Evolutionary conservation across 2,113 vertebrate species (phyloP).

Genomic region (Perognathus longimembris): DNA sequence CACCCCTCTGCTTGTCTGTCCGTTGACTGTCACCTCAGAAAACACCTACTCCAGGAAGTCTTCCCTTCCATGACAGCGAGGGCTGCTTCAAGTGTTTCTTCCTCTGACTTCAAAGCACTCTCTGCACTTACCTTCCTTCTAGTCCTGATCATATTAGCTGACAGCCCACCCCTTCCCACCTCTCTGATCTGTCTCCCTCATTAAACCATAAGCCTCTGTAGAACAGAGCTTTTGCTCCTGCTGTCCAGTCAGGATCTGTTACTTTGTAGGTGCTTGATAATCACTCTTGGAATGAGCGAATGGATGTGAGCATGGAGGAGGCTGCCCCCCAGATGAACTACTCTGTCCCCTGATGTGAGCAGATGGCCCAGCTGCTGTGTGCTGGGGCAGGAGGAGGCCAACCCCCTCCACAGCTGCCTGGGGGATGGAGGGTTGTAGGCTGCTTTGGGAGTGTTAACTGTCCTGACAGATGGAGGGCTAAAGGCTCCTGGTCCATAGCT

Average conservation of each 20-base stretch:
- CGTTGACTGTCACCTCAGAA: constrained; percentile 11
- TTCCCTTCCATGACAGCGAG: not conserved
- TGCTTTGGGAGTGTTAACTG: constrained; percentile 29
- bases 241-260: not conserved
- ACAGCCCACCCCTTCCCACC: not conserved
- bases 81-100: not conserved
- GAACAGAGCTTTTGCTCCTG: not conserved
- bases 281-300: not conserved
- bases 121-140: not conserved
- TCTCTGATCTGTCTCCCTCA: not conserved
- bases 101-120: not conserved
- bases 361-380: constrained; percentile 60
- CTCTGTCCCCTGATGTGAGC: constrained; percentile 39
- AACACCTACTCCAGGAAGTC: not conserved
- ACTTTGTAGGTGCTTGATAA: constrained; percentile 11
- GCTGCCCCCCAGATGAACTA: constrained; percentile 64
- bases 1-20: not conserved
- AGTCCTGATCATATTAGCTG: not conserved
- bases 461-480: constrained; percentile 55
- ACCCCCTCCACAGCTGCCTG: not conserved
- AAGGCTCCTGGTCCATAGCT: not conserved
- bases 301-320: not conserved
- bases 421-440: not conserved
- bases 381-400: constrained; percentile 47
- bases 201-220: not conserved